Conservation (phyloP, 2,797 vertebrate species). For the Galaxias olidus region DNA sequence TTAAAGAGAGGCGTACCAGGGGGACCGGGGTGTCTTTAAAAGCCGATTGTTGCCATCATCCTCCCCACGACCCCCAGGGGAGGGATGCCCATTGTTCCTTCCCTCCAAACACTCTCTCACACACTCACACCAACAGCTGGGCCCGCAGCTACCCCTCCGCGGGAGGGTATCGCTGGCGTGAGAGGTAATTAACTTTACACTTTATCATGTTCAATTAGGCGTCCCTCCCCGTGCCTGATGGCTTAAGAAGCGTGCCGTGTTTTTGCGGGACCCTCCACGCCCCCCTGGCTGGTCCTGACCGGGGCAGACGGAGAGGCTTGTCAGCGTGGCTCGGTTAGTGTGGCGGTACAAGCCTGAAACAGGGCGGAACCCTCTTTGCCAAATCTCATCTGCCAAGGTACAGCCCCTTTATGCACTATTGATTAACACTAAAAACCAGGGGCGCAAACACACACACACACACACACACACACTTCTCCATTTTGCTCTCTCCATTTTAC, state of each 20-base stretch:
- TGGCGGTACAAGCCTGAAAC: slow-evolving; percentile 61
- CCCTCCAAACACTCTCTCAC: slow-evolving; percentile 77
- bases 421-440: slow-evolving; percentile 16
- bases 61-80: slow-evolving; percentile 92
- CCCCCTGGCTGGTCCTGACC: slow-evolving; percentile 50
- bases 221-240: slow-evolving; percentile 91
- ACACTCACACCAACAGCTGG: slow-evolving; percentile 87
- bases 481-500: too few relatives aligned
- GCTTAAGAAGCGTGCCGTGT: slow-evolving; percentile 93
- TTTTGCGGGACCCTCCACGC: slow-evolving; percentile 69
- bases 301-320: slow-evolving; percentile 80
- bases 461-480: too few relatives aligned
- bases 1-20: slow-evolving; percentile 84
- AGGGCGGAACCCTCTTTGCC: slow-evolving; percentile 40
- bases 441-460: slow-evolving; percentile 3
- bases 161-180: slow-evolving; percentile 92
- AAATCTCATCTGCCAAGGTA: slow-evolving; percentile 48
- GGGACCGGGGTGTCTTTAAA: slow-evolving; percentile 93
- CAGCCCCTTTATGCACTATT: slow-evolving; percentile 31
- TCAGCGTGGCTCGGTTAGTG: slow-evolving; percentile 77
- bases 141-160: slow-evolving; percentile 83
- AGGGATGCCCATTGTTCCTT: slow-evolving; percentile 89
- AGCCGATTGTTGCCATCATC: slow-evolving; percentile 98
- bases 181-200: slow-evolving; percentile 99
- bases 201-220: slow-evolving; percentile 99